A percentile compares a stretch with the other conserved stretches of the same genome.
These are phyloP conservation scores for Pachycephus smyrnensis DNA, from an alignment of 2,888 invertebrate species.

Conservation along the genomic window DNA sequence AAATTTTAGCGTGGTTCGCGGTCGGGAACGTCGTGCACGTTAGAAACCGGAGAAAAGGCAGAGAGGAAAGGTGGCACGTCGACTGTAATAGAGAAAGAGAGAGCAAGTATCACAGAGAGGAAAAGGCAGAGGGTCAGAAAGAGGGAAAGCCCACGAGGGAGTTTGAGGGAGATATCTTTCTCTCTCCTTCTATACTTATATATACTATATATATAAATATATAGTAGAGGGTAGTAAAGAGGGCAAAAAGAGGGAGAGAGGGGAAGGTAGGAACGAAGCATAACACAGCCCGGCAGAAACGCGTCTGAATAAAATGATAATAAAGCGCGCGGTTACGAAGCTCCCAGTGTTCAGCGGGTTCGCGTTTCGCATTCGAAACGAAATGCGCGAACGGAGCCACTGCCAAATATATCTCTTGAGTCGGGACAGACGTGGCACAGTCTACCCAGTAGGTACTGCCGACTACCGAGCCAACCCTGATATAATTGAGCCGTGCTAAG, in stretches of 20 bases:
- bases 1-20: constrained; percentile 58
- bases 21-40: constrained; percentile 32
- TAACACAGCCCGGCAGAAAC: constrained; percentile 47
- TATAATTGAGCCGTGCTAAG: not conserved
- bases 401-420: not conserved
- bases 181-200: not conserved
- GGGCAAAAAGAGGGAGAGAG: constrained; percentile 31
- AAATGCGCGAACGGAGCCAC: constrained; percentile 20
- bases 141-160: constrained; percentile 25
- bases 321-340: constrained; percentile 49
- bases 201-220: not conserved
- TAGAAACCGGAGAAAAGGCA: constrained; percentile 33
- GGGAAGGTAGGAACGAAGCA: constrained; percentile 40
- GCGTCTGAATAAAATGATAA: constrained; percentile 64
- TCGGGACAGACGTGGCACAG: not conserved
- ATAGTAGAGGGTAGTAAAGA: constrained; percentile 9
- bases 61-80: not conserved
- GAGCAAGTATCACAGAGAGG: constrained; percentile 16
- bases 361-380: constrained; percentile 34
- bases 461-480: not conserved
- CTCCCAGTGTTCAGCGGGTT: constrained; percentile 28
- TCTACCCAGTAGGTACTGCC: not conserved
- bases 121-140: constrained; percentile 24
- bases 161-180: not conserved
- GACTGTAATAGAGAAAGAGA: not conserved